Conservation (phyloP, 2,113 vertebrate genomes). For the Corythoichthys intestinalis region DNA sequence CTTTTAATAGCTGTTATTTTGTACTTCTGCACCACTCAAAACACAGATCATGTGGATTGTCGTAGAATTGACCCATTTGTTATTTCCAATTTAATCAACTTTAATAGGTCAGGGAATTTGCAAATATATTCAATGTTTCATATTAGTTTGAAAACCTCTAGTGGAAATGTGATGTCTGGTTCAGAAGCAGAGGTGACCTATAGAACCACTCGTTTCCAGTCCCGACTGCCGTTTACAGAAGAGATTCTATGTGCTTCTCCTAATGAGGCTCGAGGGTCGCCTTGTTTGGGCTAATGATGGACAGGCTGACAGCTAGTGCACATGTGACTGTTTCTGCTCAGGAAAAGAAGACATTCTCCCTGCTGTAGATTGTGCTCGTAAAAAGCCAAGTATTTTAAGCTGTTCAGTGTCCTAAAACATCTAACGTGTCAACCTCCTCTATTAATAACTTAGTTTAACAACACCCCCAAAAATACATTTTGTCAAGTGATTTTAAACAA, state of each 20-base stretch:
- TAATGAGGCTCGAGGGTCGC: neutral
- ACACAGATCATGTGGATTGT: constrained; percentile 31
- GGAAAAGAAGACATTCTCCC: constrained; percentile 53
- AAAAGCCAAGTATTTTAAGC: constrained; percentile 46
- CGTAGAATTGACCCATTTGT: constrained; percentile 18
- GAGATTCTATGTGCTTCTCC: neutral
- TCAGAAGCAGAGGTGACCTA: constrained; percentile 9
- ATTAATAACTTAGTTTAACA: constrained; percentile 35
- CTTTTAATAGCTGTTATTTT: constrained; percentile 25
- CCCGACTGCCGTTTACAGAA: constrained; percentile 13
- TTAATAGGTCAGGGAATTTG: constrained; percentile 12
- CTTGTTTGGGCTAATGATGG: constrained; percentile 42
- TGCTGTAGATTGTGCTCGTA: constrained; percentile 51
- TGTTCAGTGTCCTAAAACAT: constrained; percentile 36
- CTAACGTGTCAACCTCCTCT: constrained; percentile 31
- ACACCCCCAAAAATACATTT: no score
- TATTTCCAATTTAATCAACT: constrained; percentile 32
- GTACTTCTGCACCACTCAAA: constrained; percentile 18
- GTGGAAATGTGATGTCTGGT: neutral
- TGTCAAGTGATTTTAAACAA: no score
- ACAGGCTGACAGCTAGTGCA: constrained; percentile 32
- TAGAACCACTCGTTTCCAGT: constrained; percentile 11
- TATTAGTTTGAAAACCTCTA: constrained; percentile 1
- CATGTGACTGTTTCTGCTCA: constrained; percentile 26
- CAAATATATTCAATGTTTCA: neutral